phyloP scores from a whole-genome alignment of 2,797 vertebrate species.

The Meda fulgida region DNA sequence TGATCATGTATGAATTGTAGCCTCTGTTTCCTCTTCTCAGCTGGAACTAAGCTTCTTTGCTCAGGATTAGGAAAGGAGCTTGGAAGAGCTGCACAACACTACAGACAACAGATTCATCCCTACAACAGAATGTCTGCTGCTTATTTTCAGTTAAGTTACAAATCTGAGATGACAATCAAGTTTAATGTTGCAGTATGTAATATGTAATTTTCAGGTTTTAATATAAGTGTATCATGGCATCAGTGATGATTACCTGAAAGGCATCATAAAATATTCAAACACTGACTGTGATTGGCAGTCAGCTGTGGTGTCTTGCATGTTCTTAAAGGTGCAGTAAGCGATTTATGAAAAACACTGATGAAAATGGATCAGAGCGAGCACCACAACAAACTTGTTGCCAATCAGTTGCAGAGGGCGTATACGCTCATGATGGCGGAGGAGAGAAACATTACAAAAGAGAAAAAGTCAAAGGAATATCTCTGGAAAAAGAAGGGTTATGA shows the following conservation, averaged over 20 bases:
- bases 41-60: slow-evolving; percentile 38
- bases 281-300: neutral
- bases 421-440: no score
- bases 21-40: slow-evolving; percentile 24
- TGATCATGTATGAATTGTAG: slow-evolving; percentile 34
- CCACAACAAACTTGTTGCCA: no score
- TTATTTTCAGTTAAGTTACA: slow-evolving; percentile 1
- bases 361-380: no score
- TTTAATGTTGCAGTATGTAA: neutral
- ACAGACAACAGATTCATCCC: neutral
- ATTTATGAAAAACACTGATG: no score
- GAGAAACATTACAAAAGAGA: no score
- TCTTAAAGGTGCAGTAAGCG: neutral
- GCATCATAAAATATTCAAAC: slow-evolving; percentile 14
- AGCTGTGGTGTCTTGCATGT: neutral
- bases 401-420: no score
- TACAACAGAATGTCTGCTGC: neutral
- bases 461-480: no score
- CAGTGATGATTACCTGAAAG: neutral
- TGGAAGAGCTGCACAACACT: slow-evolving; percentile 15
- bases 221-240: neutral
- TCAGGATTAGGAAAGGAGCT: slow-evolving; percentile 29
- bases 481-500: no score
- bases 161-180: neutral
- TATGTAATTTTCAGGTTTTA: neutral